phyloP scores from a whole-genome alignment of 1,140 invertebrate species.

The Thaumetopoea pityocampa region DNA sequence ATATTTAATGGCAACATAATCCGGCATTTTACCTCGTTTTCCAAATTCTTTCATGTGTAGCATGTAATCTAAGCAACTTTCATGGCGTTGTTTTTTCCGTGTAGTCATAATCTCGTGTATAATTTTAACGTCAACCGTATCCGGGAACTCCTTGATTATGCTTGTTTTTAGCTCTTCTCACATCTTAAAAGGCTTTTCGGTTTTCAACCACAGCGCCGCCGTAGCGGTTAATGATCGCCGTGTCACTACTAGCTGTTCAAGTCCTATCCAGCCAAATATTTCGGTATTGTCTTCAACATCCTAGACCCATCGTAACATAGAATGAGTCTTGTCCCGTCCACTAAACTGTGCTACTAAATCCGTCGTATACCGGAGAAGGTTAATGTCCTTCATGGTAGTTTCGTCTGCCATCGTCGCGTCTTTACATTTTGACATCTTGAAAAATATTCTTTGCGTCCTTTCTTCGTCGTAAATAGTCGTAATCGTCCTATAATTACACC shows the following conservation, averaged over 20 bases:
- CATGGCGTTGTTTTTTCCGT: constrained; percentile 1
- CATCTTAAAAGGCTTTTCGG: constrained; percentile 7
- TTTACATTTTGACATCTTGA: no score
- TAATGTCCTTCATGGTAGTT: no score
- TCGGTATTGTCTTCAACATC: no score
- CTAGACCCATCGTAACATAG: no score
- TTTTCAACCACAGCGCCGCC: constrained; percentile 17
- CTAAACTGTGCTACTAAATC: no score
- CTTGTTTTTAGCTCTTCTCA: constrained; percentile 11
- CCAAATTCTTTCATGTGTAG: constrained; percentile 8
- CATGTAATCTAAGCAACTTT: constrained; percentile 12
- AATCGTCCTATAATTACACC: no score
- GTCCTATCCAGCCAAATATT: no score
- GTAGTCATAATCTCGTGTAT: constrained; percentile 15
- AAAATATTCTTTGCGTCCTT: no score
- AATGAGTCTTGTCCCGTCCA: no score
- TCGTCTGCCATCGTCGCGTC: no score
- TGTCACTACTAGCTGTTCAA: constrained; percentile 17
- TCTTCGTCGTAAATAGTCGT: no score
- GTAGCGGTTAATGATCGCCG: constrained; percentile 16
- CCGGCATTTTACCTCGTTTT: not conserved
- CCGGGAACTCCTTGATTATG: constrained; percentile 16
- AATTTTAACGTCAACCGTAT: constrained; percentile 5
- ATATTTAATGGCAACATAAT: constrained; percentile 18
- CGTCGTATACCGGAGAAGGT: no score